phyloP scores from a whole-genome alignment of 2,888 invertebrate species.

The Onthophagus sagittarius region DNA sequence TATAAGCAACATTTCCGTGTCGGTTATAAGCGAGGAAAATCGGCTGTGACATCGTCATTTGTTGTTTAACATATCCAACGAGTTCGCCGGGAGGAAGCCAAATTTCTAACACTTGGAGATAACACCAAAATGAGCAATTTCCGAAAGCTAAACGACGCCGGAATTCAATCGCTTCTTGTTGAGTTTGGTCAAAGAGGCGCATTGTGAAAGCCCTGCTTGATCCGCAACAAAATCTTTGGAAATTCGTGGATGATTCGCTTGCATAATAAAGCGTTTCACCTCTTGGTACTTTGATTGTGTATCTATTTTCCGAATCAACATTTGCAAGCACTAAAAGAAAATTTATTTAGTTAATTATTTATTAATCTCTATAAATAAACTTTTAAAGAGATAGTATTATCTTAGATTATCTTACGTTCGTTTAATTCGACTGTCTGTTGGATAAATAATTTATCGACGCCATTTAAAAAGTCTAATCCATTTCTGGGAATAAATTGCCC shows the following conservation, averaged over 20 bases:
- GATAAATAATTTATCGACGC: constrained; percentile 65
- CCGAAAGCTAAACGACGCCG: constrained; percentile 66
- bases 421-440: constrained; percentile 77
- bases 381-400: neutral
- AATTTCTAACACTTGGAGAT: constrained; percentile 71
- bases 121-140: constrained; percentile 66
- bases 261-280: constrained; percentile 75
- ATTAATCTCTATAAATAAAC: neutral
- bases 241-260: constrained; percentile 60
- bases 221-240: constrained; percentile 68
- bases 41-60: constrained; percentile 62
- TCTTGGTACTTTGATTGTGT: constrained; percentile 65
- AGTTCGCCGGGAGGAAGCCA: constrained; percentile 67
- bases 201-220: constrained; percentile 71
- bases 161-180: constrained; percentile 76
- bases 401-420: constrained; percentile 55
- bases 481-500: constrained; percentile 61
- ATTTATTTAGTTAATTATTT: constrained; percentile 1
- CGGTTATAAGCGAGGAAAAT: constrained; percentile 67
- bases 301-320: constrained; percentile 68
- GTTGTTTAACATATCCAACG: constrained; percentile 67
- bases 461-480: constrained; percentile 69
- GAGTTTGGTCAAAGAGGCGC: constrained; percentile 76
- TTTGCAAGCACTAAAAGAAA: constrained; percentile 54
- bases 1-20: constrained; percentile 59